phyloP scores from a whole-genome alignment of 1,140 invertebrate genomes.

The Papilio polyxenes region DNA sequence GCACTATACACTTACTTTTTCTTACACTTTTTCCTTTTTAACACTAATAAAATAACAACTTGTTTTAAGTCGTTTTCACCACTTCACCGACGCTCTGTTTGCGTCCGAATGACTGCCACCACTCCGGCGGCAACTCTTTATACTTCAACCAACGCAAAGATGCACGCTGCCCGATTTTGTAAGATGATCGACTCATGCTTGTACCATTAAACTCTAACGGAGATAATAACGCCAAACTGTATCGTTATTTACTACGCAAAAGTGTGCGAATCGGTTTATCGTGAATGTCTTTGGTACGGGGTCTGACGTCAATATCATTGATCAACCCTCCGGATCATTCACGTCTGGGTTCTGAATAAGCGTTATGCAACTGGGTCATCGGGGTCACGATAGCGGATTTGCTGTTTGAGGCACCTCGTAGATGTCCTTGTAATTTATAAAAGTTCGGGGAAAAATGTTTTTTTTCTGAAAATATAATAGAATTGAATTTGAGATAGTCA shows the following conservation, averaged over 20 bases:
- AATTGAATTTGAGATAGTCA: not conserved
- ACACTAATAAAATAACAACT: constrained; percentile 55
- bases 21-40: constrained; percentile 59
- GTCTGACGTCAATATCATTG: constrained; percentile 71
- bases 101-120: constrained; percentile 73
- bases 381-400: constrained; percentile 71
- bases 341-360: constrained; percentile 65
- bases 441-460: not conserved
- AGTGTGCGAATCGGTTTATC: not conserved
- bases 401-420: constrained; percentile 36
- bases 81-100: constrained; percentile 73
- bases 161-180: constrained; percentile 74
- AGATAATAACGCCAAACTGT: constrained; percentile 39
- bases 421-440: constrained; percentile 18
- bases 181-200: constrained; percentile 68
- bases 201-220: constrained; percentile 59
- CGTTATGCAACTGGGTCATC: constrained; percentile 70
- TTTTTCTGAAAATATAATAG: not conserved
- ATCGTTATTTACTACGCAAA: constrained; percentile 26
- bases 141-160: constrained; percentile 77
- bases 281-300: constrained; percentile 56
- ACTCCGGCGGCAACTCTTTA: constrained; percentile 73
- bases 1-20: constrained; percentile 70
- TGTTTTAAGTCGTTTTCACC: constrained; percentile 58
- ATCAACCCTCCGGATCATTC: constrained; percentile 72